Base-by-base conservation (phyloP, 2,797 vertebrate species). In the Bovichtus variegatus region DNA sequence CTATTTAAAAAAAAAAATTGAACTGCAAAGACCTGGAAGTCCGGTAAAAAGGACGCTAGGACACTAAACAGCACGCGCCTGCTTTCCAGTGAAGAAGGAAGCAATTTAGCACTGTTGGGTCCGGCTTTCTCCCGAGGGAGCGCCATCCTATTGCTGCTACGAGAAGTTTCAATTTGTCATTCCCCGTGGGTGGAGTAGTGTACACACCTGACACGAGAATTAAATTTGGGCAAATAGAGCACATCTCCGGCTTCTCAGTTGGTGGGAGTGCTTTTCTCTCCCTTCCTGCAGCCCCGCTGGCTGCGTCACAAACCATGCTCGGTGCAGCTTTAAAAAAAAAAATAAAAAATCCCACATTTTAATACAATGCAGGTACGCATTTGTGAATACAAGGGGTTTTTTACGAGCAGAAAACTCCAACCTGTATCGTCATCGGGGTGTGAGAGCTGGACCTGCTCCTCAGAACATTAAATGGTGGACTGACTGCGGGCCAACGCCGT, bases 181-280 rank as follows among this genome's bases (percentile, higher is more conserved):
- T 82, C 85, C 86, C 83, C 65, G 74, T 89, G 83, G 87, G 86
- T 53, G 82, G 74, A 87, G 82, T 13, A 59, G 80, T 67, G 77
- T 62, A 64, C 84, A 82, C 83, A 92, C 88, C 87, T 91, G 89
- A 90, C 88, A 84, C 5, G 3, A 79, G 77, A 83, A 90, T 91
- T 84, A 90, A 76, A 91, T 90, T 84, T 88, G 77, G 78, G 76
- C 83, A 90, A 89, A 90, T 82, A 71, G 78, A 92, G 84, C 82
- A 74, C 74, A 82, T 85, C 78, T 81, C 59, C 13, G 5, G 55
- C 18, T 21, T 77, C 66, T 81, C 65, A 51, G 70, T 25, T n/a
- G 44, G 63, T 60, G 44, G 51, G 59, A 9, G 31, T 60, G 61
- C 40, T 58, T 65, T 44, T 73, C 50, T 74, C 60, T 72, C n/a